phyloP scores from a whole-genome alignment of 2,113 vertebrate species.

The Hiodon alosoides region DNA sequence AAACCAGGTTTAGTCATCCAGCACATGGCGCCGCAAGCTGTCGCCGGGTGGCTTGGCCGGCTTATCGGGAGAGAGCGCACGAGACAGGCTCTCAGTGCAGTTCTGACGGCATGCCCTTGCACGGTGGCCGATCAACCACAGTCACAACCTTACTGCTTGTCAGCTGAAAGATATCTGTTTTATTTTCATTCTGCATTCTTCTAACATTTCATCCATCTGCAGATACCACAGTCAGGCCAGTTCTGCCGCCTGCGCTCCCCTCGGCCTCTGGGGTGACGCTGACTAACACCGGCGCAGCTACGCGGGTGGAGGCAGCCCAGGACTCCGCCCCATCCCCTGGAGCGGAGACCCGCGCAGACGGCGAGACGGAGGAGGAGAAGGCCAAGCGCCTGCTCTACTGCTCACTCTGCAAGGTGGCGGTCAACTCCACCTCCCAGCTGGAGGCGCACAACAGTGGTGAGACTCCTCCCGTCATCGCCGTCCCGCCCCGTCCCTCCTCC shows the following conservation, averaged over 20 bases:
- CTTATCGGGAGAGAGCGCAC: too few relatives aligned
- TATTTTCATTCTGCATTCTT: too few relatives aligned
- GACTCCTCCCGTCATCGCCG: slow-evolving; percentile 21
- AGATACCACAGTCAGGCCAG: slow-evolving; percentile 24
- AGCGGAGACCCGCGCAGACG: neutral
- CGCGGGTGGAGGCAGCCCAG: slow-evolving; percentile 14
- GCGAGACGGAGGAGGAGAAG: slow-evolving; percentile 19
- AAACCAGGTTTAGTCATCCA: too few relatives aligned
- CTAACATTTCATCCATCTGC: neutral
- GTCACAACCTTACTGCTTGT: too few relatives aligned
- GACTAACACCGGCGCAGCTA: slow-evolving; percentile 12
- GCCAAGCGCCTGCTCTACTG: slow-evolving; percentile 86
- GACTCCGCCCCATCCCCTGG: neutral
- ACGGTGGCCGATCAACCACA: too few relatives aligned
- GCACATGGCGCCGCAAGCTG: too few relatives aligned
- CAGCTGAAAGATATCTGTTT: too few relatives aligned
- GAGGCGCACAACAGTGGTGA: slow-evolving; percentile 97
- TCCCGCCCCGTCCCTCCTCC: neutral
- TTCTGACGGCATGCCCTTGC: too few relatives aligned
- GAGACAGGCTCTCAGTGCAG: too few relatives aligned
- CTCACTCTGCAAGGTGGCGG: slow-evolving; percentile 96
- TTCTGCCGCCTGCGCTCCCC: neutral
- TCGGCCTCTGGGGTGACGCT: slow-evolving; percentile 22
- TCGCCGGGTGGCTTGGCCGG: too few relatives aligned
- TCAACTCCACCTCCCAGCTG: slow-evolving; percentile 94